Conservation (phyloP, 2,113 vertebrate species). For the Caranx melampygus region DNA sequence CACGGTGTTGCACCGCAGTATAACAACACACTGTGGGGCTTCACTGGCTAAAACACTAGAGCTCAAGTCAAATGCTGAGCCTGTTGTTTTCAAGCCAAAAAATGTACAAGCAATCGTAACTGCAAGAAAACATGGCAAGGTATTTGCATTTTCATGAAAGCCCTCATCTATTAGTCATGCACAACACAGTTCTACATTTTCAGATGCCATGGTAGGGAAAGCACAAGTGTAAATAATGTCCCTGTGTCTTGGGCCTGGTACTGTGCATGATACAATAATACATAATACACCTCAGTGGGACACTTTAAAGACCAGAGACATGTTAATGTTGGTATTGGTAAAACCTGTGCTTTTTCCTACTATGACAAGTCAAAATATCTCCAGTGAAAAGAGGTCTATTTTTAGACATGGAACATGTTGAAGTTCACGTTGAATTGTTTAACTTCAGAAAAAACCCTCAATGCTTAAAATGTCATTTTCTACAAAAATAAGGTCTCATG, state of each 20-base stretch:
- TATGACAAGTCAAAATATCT: background rate
- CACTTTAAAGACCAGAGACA: background rate
- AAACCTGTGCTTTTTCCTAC: background rate
- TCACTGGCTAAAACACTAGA: constrained; percentile 2
- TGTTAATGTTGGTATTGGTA: background rate
- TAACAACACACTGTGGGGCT: background rate
- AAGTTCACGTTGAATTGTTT: background rate
- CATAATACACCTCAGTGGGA: background rate
- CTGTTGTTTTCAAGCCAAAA: background rate
- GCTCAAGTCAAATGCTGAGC: background rate
- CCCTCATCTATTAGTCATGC: background rate
- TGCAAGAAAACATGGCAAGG: background rate
- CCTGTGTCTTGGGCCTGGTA: background rate
- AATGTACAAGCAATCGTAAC: background rate
- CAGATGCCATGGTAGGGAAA: background rate
- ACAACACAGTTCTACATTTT: background rate
- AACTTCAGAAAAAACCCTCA: no score
- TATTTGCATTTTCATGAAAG: background rate
- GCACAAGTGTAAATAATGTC: background rate
- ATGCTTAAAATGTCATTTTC: background rate
- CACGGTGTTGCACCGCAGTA: background rate
- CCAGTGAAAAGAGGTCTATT: background rate
- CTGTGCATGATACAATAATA: no score
- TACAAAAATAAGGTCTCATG: background rate
- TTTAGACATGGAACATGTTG: background rate